These are phyloP conservation scores for Dicaeum eximium DNA, from an alignment of 2,113 vertebrate species.

Conservation along the genomic window DNA sequence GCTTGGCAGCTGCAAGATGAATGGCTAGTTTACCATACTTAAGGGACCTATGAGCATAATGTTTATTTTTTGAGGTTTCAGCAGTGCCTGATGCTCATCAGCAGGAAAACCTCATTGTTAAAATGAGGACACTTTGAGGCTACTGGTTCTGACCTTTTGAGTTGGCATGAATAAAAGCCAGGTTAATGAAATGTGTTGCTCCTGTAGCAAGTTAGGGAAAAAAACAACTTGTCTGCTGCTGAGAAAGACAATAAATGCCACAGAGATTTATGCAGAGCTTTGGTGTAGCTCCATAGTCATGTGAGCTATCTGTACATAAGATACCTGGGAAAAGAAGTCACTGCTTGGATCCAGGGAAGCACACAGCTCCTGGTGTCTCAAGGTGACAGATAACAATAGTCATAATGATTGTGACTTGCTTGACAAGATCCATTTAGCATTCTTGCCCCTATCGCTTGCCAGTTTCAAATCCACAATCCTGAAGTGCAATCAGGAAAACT, in stretches of 20 bases:
- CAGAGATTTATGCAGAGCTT: constrained; percentile 2
- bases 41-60: not conserved
- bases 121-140: not conserved
- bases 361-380: not conserved
- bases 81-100: not conserved
- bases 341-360: not conserved
- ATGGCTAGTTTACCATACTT: not conserved
- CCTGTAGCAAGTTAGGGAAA: not conserved
- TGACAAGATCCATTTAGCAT: not conserved
- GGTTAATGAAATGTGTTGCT: constrained; percentile 22
- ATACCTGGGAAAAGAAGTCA: not conserved
- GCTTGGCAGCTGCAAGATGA: not conserved
- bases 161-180: not conserved
- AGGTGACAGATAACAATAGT: not conserved
- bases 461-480: not conserved
- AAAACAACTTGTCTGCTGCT: not conserved
- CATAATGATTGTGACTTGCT: not conserved
- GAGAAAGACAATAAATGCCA: not conserved
- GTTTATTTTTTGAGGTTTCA: constrained; percentile 22
- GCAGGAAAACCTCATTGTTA: not conserved
- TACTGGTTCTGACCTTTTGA: constrained; percentile 34
- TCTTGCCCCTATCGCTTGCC: not conserved
- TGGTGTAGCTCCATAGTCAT: not conserved
- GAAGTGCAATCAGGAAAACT: not conserved
- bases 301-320: not conserved